Evolutionary conservation across 2,888 invertebrate species (phyloP).

Genomic region (Napeogenes inachia): DNA sequence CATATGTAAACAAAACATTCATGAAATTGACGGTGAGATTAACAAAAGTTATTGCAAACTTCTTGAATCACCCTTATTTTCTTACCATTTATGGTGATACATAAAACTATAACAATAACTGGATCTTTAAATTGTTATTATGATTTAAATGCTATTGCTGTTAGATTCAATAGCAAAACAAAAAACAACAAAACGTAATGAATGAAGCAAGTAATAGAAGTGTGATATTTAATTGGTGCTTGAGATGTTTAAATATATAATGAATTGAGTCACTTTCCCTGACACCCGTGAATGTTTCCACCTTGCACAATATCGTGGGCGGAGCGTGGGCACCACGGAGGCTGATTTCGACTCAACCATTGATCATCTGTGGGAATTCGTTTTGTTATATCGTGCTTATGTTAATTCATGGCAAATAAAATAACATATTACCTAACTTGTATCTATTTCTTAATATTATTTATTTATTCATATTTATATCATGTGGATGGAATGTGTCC

Average conservation of each 20-base stretch:
- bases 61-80: too few species aligned
- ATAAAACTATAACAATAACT: too few species aligned
- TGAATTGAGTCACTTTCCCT: conserved; percentile 35
- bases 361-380: conserved; percentile 26
- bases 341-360: conserved; percentile 25
- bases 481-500: neutral
- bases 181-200: too few species aligned
- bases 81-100: too few species aligned
- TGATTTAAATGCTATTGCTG: too few species aligned
- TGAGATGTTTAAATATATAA: conserved; percentile 18
- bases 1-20: neutral
- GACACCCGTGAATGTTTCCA: conserved; percentile 30
- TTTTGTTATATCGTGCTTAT: conserved; percentile 14
- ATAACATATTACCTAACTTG: neutral
- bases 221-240: too few species aligned
- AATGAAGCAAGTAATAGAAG: too few species aligned
- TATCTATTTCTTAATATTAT: neutral
- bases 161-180: too few species aligned
- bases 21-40: too few species aligned
- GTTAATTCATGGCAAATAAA: neutral
- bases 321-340: conserved; percentile 40
- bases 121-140: too few species aligned
- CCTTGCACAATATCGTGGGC: conserved; percentile 35
- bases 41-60: too few species aligned
- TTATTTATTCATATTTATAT: neutral